Conservation (phyloP, 2,888 invertebrate genomes). For the Dorcus hopei region DNA sequence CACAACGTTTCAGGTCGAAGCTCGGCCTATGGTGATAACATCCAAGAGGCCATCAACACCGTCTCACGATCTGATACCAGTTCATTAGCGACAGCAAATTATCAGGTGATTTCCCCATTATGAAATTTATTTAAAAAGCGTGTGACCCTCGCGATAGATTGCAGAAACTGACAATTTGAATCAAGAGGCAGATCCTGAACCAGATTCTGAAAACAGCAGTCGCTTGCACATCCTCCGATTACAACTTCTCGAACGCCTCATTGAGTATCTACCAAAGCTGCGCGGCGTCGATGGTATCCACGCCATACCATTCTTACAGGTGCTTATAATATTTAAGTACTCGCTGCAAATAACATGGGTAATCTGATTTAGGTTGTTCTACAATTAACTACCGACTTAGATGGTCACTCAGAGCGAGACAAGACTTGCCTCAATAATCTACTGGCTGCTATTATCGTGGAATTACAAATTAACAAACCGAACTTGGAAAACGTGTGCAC, state of each 20-base stretch:
- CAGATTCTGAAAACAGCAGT: constrained; percentile 45
- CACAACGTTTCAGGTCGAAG: constrained; percentile 86
- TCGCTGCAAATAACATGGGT: neutral
- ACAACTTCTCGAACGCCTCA: constrained; percentile 70
- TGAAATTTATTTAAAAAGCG: no score
- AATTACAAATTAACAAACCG: constrained; percentile 65
- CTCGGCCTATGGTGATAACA: constrained; percentile 82
- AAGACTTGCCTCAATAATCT: constrained; percentile 73
- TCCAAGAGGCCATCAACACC: constrained; percentile 54
- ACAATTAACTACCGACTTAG: constrained; percentile 86
- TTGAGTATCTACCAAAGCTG: constrained; percentile 74
- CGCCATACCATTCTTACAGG: constrained; percentile 90
- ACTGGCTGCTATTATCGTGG: constrained; percentile 68
- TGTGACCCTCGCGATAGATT: constrained; percentile 16
- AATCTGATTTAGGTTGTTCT: constrained; percentile 64
- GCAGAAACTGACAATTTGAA: constrained; percentile 35
- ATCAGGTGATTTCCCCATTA: constrained; percentile 37
- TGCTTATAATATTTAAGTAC: constrained; percentile 36
- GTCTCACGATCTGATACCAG: constrained; percentile 57
- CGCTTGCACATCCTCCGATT: constrained; percentile 66
- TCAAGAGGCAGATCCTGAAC: constrained; percentile 37
- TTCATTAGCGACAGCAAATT: constrained; percentile 52
- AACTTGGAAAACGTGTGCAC: constrained; percentile 56
- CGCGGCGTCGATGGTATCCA: constrained; percentile 77
- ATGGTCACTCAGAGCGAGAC: constrained; percentile 80